Conservation (phyloP, 2,113 vertebrate genomes). For the Gasterosteus nipponicus region DNA sequence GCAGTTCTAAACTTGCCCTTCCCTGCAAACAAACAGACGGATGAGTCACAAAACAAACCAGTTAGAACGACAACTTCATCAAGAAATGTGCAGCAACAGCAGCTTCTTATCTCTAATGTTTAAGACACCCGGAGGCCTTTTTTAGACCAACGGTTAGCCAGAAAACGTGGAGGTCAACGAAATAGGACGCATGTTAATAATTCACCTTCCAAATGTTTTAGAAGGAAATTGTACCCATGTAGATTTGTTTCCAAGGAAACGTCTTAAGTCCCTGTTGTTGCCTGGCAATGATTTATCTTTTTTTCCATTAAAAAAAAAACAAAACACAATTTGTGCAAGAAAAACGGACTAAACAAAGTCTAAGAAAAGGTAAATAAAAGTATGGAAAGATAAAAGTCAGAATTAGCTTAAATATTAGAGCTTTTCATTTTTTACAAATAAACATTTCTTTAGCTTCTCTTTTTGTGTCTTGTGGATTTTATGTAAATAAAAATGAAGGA, state of each 20-base stretch:
- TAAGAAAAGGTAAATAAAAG: background rate
- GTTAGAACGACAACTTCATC: background rate
- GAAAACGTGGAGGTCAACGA: background rate
- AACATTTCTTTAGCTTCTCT: no score
- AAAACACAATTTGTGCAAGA: background rate
- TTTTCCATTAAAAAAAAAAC: no score
- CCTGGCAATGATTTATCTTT: background rate
- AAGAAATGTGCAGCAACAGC: background rate
- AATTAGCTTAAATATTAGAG: background rate
- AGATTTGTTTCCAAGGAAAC: background rate
- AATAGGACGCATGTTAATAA: no score
- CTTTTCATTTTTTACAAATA: background rate
- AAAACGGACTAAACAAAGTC: background rate
- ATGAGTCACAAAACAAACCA: slow-evolving; percentile 3
- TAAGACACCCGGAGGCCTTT: background rate
- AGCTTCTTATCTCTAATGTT: background rate
- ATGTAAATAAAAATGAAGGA: background rate
- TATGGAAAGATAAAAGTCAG: background rate
- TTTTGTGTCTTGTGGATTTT: background rate
- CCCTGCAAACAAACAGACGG: background rate
- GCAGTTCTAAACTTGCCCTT: slow-evolving; percentile 6
- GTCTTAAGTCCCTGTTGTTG: background rate
- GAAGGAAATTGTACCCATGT: background rate
- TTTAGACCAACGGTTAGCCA: background rate
- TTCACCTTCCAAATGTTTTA: background rate